These are phyloP conservation scores for Scolopax rusticola DNA, from an alignment of 2,797 vertebrate species.

Conservation along the genomic window DNA sequence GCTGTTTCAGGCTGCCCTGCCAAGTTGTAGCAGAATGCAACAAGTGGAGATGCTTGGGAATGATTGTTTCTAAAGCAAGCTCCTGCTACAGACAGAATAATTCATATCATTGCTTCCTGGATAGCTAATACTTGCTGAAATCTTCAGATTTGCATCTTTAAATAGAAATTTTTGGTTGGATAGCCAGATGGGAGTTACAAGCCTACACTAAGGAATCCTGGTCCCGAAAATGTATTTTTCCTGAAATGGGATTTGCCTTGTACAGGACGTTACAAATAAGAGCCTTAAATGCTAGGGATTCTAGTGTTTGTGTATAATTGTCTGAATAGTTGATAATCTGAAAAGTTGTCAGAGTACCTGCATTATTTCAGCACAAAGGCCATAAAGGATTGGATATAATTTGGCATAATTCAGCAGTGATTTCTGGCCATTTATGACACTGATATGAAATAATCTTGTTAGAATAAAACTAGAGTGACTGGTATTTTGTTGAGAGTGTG, in stretches of 20 bases:
- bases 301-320: not conserved
- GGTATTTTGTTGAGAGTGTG: not conserved
- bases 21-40: not conserved
- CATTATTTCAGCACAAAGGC: not conserved
- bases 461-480: not conserved
- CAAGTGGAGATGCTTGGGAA: not conserved
- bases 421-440: not conserved
- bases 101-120: not conserved
- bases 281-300: not conserved
- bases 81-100: fast-evolving
- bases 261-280: not conserved
- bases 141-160: not conserved
- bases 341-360: not conserved
- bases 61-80: not conserved
- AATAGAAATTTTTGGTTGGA: not conserved
- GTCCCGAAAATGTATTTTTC: not conserved
- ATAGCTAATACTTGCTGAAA: not conserved
- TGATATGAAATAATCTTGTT: fast-evolving
- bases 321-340: not conserved
- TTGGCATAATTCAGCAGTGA: not conserved
- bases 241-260: not conserved
- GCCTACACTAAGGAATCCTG: not conserved
- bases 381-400: not conserved
- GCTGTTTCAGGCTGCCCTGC: not conserved
- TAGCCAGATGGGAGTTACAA: not conserved